Conservation (phyloP, 1,140 invertebrate genomes). For the Antheraea pernyi region DNA sequence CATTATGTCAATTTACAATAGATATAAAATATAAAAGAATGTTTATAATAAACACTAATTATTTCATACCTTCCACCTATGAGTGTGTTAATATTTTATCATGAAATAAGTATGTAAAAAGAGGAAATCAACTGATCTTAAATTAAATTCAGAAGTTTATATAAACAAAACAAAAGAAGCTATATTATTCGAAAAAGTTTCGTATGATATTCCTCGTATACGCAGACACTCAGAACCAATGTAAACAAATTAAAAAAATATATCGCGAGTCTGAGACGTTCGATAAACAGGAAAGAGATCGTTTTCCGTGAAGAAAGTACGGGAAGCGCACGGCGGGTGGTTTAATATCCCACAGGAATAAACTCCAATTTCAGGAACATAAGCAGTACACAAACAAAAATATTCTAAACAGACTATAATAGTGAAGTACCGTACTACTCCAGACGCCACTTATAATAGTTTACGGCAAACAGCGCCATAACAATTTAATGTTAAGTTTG, state of each 20-base stretch:
- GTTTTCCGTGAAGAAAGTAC: constrained; percentile 30
- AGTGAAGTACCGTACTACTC: constrained; percentile 26
- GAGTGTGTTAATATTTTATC: too few relatives aligned
- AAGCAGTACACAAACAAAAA: constrained; percentile 42
- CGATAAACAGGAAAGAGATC: constrained; percentile 44
- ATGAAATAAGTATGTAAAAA: too few relatives aligned
- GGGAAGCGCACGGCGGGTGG: constrained; percentile 33
- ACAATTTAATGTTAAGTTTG: constrained; percentile 41
- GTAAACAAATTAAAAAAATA: constrained; percentile 23
- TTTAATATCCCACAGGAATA: constrained; percentile 53
- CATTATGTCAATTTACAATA: too few relatives aligned
- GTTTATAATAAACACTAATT: too few relatives aligned
- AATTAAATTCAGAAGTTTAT: too few relatives aligned
- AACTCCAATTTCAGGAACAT: constrained; percentile 47
- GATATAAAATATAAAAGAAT: too few relatives aligned
- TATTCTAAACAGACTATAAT: constrained; percentile 49
- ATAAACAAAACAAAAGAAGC: too few relatives aligned
- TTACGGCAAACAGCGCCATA: constrained; percentile 48
- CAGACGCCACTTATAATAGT: constrained; percentile 45
- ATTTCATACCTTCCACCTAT: too few relatives aligned
- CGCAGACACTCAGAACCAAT: not conserved
- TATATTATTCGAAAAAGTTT: too few relatives aligned
- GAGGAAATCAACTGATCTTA: too few relatives aligned
- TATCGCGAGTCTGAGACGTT: constrained; percentile 20
- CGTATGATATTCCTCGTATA: not conserved